phyloP scores from a whole-genome alignment of 2,797 vertebrate genomes.

The Thripadectes ignobilis region DNA sequence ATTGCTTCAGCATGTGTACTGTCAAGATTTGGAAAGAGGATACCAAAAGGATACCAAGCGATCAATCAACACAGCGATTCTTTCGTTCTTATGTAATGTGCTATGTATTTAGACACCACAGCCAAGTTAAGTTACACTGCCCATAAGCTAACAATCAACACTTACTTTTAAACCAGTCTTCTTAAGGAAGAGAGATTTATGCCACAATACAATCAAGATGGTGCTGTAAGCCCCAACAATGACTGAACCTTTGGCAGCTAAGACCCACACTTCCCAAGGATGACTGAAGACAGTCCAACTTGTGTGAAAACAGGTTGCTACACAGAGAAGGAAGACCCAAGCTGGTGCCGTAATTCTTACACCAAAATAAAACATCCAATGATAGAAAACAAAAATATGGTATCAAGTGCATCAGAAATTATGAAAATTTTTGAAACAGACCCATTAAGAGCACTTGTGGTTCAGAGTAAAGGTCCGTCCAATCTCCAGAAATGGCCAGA shows the following conservation, averaged over 20 bases:
- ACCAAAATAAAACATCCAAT: not conserved
- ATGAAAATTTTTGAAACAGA: not conserved
- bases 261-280: not conserved
- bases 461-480: not conserved
- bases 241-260: not conserved
- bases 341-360: not conserved
- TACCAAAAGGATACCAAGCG: not conserved
- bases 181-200: not conserved
- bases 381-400: not conserved
- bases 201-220: not conserved
- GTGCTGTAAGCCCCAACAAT: not conserved
- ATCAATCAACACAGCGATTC: conserved; percentile 15
- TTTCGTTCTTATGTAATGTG: not conserved
- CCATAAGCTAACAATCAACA: not conserved
- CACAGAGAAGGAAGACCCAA: not conserved
- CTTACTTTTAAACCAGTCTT: not conserved
- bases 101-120: not conserved
- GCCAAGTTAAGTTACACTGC: not conserved
- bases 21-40: conserved; percentile 16
- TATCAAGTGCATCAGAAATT: not conserved
- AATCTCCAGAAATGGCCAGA: not conserved
- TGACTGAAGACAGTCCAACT: not conserved
- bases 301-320: not conserved
- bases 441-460: not conserved
- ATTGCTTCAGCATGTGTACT: not conserved